Percentiles rank a stretch among this genome's conserved stretches.
These are phyloP conservation scores for Atethmia centrago DNA, from an alignment of 2,888 invertebrate genomes.

Conservation along the genomic window DNA sequence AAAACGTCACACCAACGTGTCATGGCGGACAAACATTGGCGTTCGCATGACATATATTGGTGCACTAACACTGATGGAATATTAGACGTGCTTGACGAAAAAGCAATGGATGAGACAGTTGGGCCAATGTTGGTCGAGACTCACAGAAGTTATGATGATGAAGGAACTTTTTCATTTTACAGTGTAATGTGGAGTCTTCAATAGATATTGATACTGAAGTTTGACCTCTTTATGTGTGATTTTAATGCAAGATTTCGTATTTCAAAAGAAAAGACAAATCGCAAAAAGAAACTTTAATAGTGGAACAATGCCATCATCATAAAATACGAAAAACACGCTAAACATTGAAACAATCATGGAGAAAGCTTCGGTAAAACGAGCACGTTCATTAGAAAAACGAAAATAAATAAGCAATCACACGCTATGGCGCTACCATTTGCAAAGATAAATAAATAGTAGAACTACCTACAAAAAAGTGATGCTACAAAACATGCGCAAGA, in stretches of 20 bases:
- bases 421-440: not conserved
- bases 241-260: slow-evolving; percentile 47
- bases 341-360: no score
- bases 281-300: not conserved
- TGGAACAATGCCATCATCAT: not conserved
- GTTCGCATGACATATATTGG: slow-evolving; percentile 5
- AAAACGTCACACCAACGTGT: slow-evolving; percentile 44
- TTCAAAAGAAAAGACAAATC: not conserved
- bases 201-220: slow-evolving; percentile 62
- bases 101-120: slow-evolving; percentile 12
- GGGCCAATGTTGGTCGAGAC: slow-evolving; percentile 25
- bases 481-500: slow-evolving; percentile 9
- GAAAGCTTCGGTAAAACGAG: not conserved
- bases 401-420: not conserved
- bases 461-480: slow-evolving; percentile 22
- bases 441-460: slow-evolving; percentile 9
- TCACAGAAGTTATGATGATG: not conserved
- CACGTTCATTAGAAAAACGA: not conserved
- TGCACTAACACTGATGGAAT: not conserved
- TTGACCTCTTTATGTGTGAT: slow-evolving; percentile 62
- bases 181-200: slow-evolving; percentile 46
- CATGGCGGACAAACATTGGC: slow-evolving; percentile 38
- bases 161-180: slow-evolving; percentile 44
- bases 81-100: not conserved
- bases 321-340: not conserved